These are phyloP conservation scores for Drosophila suzukii DNA, from an alignment of 1,140 invertebrate genomes.

Conservation along the genomic window DNA sequence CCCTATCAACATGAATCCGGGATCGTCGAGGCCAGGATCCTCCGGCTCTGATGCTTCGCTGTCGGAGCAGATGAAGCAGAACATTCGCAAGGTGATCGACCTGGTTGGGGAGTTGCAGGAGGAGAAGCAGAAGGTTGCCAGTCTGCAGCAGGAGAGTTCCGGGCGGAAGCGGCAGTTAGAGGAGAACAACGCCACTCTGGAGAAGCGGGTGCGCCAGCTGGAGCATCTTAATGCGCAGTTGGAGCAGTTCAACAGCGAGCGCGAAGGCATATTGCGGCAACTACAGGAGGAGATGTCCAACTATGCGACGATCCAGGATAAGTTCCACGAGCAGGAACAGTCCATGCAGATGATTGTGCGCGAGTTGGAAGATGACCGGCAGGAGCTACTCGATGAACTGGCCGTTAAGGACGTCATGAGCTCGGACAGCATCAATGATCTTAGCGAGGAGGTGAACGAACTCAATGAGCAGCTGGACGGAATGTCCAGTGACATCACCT, in stretches of 20 bases:
- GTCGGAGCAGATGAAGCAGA: constrained; percentile 14
- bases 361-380: constrained; percentile 9
- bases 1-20: neutral
- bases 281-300: constrained; percentile 19
- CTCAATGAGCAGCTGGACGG: neutral
- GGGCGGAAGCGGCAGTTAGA: neutral
- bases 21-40: neutral
- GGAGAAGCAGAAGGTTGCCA: constrained; percentile 8
- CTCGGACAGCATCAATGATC: constrained; percentile 8
- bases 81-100: constrained; percentile 15
- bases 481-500: neutral
- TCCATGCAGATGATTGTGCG: constrained; percentile 17
- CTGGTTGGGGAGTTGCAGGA: constrained; percentile 17
- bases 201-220: neutral
- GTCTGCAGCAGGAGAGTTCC: neutral
- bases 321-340: constrained; percentile 15
- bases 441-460: constrained; percentile 6
- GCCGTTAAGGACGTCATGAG: neutral
- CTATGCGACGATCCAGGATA: constrained; percentile 24
- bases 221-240: neutral
- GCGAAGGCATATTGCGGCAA: constrained; percentile 12
- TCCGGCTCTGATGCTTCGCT: neutral
- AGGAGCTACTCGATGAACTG: constrained; percentile 2
- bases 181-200: neutral
- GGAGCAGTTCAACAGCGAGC: constrained; percentile 12